These are phyloP conservation scores for Prosopocoilus inquinatus DNA, from an alignment of 2,888 invertebrate genomes.

Conservation along the genomic window DNA sequence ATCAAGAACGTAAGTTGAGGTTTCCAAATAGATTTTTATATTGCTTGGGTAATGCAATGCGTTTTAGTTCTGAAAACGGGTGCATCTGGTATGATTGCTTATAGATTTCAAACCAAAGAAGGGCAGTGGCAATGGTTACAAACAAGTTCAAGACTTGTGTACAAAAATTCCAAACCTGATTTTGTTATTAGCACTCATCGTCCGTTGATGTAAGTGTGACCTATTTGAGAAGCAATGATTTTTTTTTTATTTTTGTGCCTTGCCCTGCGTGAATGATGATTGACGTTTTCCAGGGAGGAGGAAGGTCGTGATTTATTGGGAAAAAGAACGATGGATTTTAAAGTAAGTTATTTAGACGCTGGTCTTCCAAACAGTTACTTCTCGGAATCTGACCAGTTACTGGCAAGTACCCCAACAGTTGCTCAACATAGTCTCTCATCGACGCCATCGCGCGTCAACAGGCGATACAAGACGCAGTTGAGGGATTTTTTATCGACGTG, in stretches of 20 bases:
- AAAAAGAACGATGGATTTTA: constrained; percentile 98
- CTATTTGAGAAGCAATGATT: background rate
- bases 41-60: background rate
- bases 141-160: constrained; percentile 93
- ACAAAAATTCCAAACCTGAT: constrained; percentile 99
- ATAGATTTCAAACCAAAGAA: constrained; percentile 93
- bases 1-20: constrained; percentile 90
- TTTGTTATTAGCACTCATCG: constrained; percentile 98
- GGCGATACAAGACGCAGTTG: constrained; percentile 91
- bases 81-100: constrained; percentile 98
- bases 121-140: constrained; percentile 98
- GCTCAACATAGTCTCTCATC: constrained; percentile 55
- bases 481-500: constrained; percentile 92
- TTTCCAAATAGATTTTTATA: background rate
- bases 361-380: constrained; percentile 89
- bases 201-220: constrained; percentile 84
- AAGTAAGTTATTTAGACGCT: constrained; percentile 95
- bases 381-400: constrained; percentile 78
- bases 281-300: constrained; percentile 74
- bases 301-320: constrained; percentile 96
- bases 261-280: background rate
- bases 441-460: constrained; percentile 77
- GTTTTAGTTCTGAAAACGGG: constrained; percentile 94
- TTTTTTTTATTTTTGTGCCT: background rate
- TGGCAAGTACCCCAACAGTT: constrained; percentile 58